Conservation (phyloP, 2,888 invertebrate genomes). For the Oxycera nigricornis region DNA sequence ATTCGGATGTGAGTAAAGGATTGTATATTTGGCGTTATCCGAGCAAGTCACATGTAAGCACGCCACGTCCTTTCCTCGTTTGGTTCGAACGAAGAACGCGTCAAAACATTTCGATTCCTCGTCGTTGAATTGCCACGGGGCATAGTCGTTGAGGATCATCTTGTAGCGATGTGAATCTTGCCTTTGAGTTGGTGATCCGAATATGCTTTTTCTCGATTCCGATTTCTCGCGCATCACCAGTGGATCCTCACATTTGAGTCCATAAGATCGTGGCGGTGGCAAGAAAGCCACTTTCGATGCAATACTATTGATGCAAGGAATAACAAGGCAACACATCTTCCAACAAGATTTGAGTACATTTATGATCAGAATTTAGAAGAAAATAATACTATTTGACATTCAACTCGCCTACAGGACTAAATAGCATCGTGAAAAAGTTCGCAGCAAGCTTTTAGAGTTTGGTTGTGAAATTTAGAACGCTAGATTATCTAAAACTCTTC, state of each 20-base stretch:
- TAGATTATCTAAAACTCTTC: too few species aligned
- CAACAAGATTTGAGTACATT: conserved; percentile 73
- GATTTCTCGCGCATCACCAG: neutral
- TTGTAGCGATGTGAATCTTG: conserved; percentile 79
- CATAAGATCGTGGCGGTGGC: conserved; percentile 98
- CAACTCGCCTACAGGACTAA: too few species aligned
- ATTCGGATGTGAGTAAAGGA: conserved; percentile 91
- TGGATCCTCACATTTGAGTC: conserved; percentile 69
- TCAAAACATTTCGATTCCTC: conserved; percentile 93
- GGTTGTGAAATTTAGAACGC: too few species aligned
- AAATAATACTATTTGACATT: too few species aligned
- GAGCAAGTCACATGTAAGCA: conserved; percentile 95
- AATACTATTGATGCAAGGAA: conserved; percentile 98
- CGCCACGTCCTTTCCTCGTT: conserved; percentile 93
- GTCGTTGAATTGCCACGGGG: conserved; percentile 97
- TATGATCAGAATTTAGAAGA: too few species aligned
- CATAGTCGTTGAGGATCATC: conserved; percentile 69
- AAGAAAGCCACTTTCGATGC: conserved; percentile 99
- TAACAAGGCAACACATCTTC: conserved; percentile 99
- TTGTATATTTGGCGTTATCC: conserved; percentile 74
- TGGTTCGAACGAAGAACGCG: conserved; percentile 92
- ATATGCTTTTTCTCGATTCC: neutral
- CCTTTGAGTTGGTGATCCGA: conserved; percentile 68
- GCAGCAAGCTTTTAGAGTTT: too few species aligned
- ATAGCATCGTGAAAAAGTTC: too few species aligned